These are phyloP conservation scores for Benthosema pterotum DNA, from an alignment of 2,797 vertebrate species.

Conservation along the genomic window DNA sequence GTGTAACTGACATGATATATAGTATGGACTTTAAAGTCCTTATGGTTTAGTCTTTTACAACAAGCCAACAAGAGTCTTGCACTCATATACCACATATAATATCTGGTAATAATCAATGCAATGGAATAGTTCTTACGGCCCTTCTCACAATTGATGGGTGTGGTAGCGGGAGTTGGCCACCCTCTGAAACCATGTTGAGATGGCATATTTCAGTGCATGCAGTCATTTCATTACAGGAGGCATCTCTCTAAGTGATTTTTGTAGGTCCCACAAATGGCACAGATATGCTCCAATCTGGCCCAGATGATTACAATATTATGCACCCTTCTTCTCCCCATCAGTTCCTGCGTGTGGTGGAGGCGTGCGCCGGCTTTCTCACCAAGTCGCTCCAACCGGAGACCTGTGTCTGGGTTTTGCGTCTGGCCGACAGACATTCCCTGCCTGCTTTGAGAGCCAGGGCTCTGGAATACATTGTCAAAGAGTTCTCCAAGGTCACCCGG, in stretches of 20 bases:
- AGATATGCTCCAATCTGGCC: too few relatives aligned
- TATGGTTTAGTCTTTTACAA: not conserved
- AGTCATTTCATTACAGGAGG: too few relatives aligned
- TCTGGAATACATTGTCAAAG: conserved; percentile 87
- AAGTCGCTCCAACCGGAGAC: conserved; percentile 91
- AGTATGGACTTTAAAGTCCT: too few relatives aligned
- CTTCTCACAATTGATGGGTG: too few relatives aligned
- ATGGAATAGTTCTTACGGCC: too few relatives aligned
- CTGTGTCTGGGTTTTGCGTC: conserved; percentile 89
- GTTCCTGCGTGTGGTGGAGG: conserved; percentile 94
- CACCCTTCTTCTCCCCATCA: conserved; percentile 51
- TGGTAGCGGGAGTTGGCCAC: too few relatives aligned
- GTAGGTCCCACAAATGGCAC: too few relatives aligned
- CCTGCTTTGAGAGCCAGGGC: conserved; percentile 81
- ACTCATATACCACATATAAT: not conserved
- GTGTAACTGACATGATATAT: not conserved
- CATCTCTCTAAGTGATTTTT: too few relatives aligned
- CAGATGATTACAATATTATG: too few relatives aligned
- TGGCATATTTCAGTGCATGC: too few relatives aligned
- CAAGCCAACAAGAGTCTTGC: not conserved
- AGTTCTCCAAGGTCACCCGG: conserved; percentile 87
- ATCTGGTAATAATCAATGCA: too few relatives aligned
- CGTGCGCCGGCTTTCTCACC: conserved; percentile 88
- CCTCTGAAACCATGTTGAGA: too few relatives aligned
- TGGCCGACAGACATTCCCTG: conserved; percentile 89